Evolutionary conservation across 35 echinoderm and acorn worm genomes (phyloP).

Genomic region (Apostichopus californicus): DNA sequence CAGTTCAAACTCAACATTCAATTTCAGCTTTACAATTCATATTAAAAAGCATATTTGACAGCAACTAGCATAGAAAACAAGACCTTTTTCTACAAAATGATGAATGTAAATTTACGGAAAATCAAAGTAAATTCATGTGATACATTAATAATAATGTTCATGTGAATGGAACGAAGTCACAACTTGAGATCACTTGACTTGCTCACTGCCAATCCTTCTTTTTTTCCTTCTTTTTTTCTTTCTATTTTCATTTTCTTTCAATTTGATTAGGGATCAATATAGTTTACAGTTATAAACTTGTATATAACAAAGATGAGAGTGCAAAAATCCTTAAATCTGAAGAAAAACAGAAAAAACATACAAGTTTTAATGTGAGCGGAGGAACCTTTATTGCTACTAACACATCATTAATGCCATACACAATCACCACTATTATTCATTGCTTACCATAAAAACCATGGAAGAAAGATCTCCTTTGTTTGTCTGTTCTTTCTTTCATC

Average conservation of each 20-base stretch:
- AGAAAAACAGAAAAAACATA: not conserved
- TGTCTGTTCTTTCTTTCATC: not conserved
- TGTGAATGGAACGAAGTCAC: not conserved
- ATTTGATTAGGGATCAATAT: not conserved
- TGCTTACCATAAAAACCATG: not conserved
- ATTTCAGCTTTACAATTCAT: too few relatives aligned
- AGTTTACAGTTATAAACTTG: not conserved
- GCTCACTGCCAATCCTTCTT: not conserved
- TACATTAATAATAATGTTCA: not conserved
- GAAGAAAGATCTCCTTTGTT: not conserved
- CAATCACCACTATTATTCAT: not conserved
- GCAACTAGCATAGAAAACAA: not conserved
- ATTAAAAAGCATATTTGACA: too few relatives aligned
- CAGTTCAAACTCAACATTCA: too few relatives aligned
- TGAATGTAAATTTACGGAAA: too few relatives aligned
- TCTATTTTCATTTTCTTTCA: not conserved
- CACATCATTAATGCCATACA: not conserved
- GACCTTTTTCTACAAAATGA: too few relatives aligned
- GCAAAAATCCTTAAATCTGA: not conserved
- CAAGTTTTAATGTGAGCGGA: not conserved
- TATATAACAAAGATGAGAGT: not conserved
- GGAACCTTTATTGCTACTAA: not conserved
- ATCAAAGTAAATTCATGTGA: too few relatives aligned
- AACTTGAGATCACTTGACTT: not conserved
- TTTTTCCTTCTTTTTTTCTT: not conserved